Evolutionary conservation across 2,888 invertebrate genomes (phyloP), one percentile per base, ranked within the genome.

Genomic region (Seladonia tumulorum): DNA sequence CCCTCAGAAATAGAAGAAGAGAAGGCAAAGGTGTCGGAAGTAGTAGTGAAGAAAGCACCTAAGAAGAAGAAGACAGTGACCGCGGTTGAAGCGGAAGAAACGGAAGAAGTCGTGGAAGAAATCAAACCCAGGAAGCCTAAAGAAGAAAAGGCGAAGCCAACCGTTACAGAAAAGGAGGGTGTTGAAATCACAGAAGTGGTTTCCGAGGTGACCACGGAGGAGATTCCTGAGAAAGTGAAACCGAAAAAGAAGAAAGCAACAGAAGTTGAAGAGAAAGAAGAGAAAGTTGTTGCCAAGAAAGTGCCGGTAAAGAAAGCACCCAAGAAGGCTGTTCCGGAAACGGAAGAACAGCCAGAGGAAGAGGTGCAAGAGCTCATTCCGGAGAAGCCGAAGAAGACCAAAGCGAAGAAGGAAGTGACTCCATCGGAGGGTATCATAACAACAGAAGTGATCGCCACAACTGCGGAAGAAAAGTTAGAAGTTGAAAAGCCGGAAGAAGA

Each of bases 111-210:
- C 14, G 87, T 92, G 39, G 91, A 94, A 49, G 93, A 94, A 76
- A 91, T 93, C 7, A 79, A 89, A n/a, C 72, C 89, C 10, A 87
- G 90, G 25, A 90, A 91, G 75, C 93, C 91, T 29, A 90, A 91
- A 73, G 86, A 91, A 83, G 91, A 92, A 79, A 89, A 92, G 76
- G 92, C 90, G 1, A 87, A 90, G 82, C 87, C 92, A 16, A 72
- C 87, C 16, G 87, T 94, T 1, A 87, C 95, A 95, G 84, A 94
- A 94, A 88, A 94, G 94, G 93, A 93, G 35, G 88, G 83, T 76
- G 85, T 95, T 29, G 93, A 95, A 77, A 81, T 91, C 10, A 89
- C 88, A 5, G 92, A 93, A 78, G 86, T 89, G 14, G 76, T 92
- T 72, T 75, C 91, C 12, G 88, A 91, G 68, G 81, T 80, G 45